phyloP scores from a whole-genome alignment of 2,797 vertebrate genomes.

The Eurystomus glaucurus region DNA sequence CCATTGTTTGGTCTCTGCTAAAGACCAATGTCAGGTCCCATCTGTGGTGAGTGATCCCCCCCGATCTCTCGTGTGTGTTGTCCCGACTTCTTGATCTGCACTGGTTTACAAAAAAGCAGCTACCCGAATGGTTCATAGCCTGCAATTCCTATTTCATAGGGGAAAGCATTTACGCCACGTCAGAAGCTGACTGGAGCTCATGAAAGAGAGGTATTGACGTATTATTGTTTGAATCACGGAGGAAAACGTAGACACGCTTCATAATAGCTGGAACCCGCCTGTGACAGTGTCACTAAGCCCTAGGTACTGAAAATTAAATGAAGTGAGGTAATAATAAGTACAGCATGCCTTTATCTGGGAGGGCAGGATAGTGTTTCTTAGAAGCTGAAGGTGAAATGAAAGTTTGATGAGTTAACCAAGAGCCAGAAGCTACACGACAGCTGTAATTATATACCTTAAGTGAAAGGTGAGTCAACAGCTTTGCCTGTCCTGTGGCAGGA shows the following conservation, averaged over 20 bases:
- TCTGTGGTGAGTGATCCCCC: not conserved
- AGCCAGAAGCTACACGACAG: not conserved
- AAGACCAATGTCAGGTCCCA: not conserved
- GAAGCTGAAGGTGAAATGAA: slow-evolving; percentile 43
- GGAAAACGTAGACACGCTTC: fast-evolving
- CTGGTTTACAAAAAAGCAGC: not conserved
- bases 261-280: not conserved
- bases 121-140: not conserved
- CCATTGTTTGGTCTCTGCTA: fast-evolving
- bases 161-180: fast-evolving
- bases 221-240: fast-evolving
- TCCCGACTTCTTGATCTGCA: not conserved
- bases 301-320: not conserved
- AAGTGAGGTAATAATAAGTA: not conserved
- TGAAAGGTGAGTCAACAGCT: slow-evolving; percentile 16
- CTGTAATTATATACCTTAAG: slow-evolving; percentile 46
- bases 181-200: not conserved
- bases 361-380: slow-evolving; percentile 8
- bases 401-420: slow-evolving; percentile 64
- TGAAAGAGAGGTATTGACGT: not conserved
- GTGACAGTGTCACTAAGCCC: not conserved
- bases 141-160: fast-evolving
- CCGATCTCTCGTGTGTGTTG: fast-evolving
- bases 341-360: not conserved
- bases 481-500: not conserved